A percentile compares a stretch with the other conserved stretches of the same genome.
Evolutionary conservation across 2,888 invertebrate species (phyloP).

Genomic region (Dendrolimus pini): DNA sequence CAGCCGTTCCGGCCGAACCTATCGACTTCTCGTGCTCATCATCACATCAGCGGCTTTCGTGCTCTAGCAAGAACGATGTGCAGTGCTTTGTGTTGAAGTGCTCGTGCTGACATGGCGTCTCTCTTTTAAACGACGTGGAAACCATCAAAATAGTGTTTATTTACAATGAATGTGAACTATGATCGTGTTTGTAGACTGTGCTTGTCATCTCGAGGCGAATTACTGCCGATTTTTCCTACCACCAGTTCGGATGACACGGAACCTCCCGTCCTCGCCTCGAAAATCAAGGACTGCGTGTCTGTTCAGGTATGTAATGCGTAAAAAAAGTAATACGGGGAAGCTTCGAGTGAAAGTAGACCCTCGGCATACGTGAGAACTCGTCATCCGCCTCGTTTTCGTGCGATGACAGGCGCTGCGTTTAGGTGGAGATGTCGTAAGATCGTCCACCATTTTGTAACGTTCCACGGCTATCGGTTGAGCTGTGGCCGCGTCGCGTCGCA

Average conservation of each 20-base stretch:
- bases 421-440: slow-evolving; percentile 78
- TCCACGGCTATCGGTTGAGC: slow-evolving; percentile 70
- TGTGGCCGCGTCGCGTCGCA: slow-evolving; percentile 70
- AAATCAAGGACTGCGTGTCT: slow-evolving; percentile 80
- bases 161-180: slow-evolving; percentile 74
- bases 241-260: slow-evolving; percentile 73
- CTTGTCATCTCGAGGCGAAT: slow-evolving; percentile 77
- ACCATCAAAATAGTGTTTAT: slow-evolving; percentile 56
- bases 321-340: slow-evolving; percentile 48
- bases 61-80: slow-evolving; percentile 71
- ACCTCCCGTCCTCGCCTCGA: slow-evolving; percentile 75
- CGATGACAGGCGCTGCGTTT: slow-evolving; percentile 70
- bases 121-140: slow-evolving; percentile 54
- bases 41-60: slow-evolving; percentile 77
- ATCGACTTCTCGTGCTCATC: slow-evolving; percentile 77
- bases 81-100: slow-evolving; percentile 75
- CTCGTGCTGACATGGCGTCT: slow-evolving; percentile 75
- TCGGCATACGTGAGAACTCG: slow-evolving; percentile 69
- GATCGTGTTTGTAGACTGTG: slow-evolving; percentile 79
- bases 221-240: slow-evolving; percentile 77
- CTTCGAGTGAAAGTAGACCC: slow-evolving; percentile 74
- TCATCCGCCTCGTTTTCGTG: slow-evolving; percentile 68
- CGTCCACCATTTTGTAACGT: slow-evolving; percentile 77
- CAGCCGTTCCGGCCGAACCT: slow-evolving; percentile 70
- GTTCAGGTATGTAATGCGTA: slow-evolving; percentile 78